Base-by-base conservation (phyloP, 2,888 invertebrate genomes). In the Tetragonula carbonaria region DNA sequence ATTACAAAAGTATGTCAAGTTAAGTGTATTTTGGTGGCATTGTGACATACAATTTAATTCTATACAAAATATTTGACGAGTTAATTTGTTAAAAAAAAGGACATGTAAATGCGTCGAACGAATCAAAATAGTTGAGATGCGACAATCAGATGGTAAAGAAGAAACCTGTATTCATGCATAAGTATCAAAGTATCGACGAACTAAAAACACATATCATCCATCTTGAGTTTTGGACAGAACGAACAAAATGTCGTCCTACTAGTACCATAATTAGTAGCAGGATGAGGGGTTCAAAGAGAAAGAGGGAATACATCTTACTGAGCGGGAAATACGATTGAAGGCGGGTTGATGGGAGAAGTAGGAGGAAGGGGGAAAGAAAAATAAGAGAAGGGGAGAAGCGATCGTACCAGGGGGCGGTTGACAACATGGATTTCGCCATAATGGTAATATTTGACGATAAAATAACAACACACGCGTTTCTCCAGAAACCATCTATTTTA, bases 171-270 rank as follows among this genome's bases (percentile, higher is more conserved):
- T 38, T 16, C 38, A 53, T 57, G 73, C n/a, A 73, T 74, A 82
- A 82, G 62, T n/a, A 71, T 70, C 67, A 45, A 71, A 74, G 78
- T 87, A 89, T 89, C 86, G 84, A 90, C 74, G 53, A 72, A 55
- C 53, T 21, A 57, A 81, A 78, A 82, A 86, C 84, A 74, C 84
- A 74, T 78, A 87, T 88, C 90, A 92, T 93, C 93, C 93, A 93
- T 93, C 91, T 93, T 93, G 91, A 86, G 91, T 87, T 84, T 71
- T 76, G 75, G 62, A 86, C 85, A 86, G 89, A 87, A 89, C 86
- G 92, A 94, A 94, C 94, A 94, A 94, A 94, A 94, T 94, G 94
- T 94, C 94, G 93, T 91, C 91, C 86, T 88, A 79, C 87, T 87
- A 70, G 84, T 87, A 93, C 93, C 94, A 94, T 94, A 94, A 94